Evolutionary conservation across 2,888 invertebrate species (phyloP).

Genomic region (Drosophila histrio): DNA sequence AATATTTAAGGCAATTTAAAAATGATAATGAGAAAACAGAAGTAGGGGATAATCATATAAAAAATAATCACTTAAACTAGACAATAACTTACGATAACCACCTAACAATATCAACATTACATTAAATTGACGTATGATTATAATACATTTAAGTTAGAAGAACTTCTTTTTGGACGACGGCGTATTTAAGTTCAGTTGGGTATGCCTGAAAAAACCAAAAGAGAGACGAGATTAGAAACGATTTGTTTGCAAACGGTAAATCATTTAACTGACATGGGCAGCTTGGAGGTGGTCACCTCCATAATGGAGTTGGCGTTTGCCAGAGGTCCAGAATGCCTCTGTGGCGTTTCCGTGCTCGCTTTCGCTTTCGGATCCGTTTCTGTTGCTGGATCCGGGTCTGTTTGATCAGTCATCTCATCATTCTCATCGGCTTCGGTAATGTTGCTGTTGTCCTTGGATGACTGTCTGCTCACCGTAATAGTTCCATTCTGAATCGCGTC

Average conservation of each 20-base stretch:
- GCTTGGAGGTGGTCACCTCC: background rate
- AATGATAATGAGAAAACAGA: background rate
- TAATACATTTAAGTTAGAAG: constrained; percentile 12
- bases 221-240: background rate
- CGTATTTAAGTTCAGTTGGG: constrained; percentile 30
- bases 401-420: background rate
- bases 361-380: background rate
- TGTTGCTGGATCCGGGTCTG: no score
- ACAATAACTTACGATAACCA: background rate
- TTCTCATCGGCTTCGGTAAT: background rate
- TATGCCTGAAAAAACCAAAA: constrained; percentile 16
- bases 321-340: background rate
- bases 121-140: background rate
- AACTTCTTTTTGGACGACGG: constrained; percentile 45
- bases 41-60: background rate
- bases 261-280: constrained; percentile 14
- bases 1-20: background rate
- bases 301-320: background rate
- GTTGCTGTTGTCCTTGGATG: background rate
- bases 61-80: constrained; percentile 1
- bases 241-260: no score
- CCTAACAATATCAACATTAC: background rate
- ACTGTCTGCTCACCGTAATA: background rate
- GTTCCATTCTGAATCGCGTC: background rate
- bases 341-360: background rate